Conservation (phyloP, 92 coral and sea anemone species). For the Muricea muricata region DNA sequence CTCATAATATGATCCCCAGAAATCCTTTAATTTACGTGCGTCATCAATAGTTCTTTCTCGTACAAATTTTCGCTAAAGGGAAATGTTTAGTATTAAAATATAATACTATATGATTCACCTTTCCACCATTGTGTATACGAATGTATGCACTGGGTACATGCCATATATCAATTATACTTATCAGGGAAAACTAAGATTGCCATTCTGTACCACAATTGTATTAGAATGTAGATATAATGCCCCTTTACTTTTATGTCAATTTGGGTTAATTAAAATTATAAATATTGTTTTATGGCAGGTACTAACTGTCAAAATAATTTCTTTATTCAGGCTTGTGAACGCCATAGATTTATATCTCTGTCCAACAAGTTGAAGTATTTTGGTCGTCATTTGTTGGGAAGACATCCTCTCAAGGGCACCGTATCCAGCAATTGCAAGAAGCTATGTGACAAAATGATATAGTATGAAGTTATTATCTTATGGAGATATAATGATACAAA, state of each 20-base stretch:
- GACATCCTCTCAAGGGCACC: background rate
- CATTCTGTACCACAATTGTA: no score
- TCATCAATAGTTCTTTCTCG: background rate
- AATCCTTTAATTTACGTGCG: background rate
- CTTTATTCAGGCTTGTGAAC: background rate
- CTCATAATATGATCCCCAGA: background rate
- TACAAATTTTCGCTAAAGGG: background rate
- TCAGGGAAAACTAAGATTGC: no score
- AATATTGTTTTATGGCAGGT: no score
- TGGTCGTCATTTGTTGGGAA: background rate
- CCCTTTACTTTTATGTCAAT: no score
- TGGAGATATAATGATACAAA: no score
- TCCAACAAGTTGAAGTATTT: background rate
- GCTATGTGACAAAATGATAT: no score
- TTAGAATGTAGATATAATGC: no score
- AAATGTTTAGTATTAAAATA: background rate
- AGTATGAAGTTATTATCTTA: no score
- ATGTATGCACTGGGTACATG: no score
- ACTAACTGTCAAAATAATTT: conserved; percentile 5
- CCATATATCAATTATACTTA: no score
- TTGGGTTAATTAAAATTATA: background rate
- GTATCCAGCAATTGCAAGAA: background rate
- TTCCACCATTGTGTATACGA: background rate
- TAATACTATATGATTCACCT: background rate
- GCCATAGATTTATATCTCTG: background rate